Base-by-base conservation (phyloP, 2,888 invertebrate genomes). In the Pristionchus maxplancki region DNA sequence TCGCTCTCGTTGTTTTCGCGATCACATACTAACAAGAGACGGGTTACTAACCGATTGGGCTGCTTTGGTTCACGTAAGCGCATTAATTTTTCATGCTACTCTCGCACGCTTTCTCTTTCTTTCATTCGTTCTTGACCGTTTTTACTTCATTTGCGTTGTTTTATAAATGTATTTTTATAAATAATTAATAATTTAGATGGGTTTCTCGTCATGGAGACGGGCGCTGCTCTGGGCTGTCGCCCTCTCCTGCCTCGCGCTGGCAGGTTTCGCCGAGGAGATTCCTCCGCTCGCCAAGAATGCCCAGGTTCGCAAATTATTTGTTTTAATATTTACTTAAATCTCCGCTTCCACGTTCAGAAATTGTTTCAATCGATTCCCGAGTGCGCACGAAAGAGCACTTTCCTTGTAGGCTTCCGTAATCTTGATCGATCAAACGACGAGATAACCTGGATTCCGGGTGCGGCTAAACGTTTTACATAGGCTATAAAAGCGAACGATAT, bases 161-260 rank as follows among this genome's bases (percentile, higher is more conserved):
- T 78, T 40, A 44, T 40, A 24, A n/a, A 44, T 78, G 20, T 44
- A 48, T 44, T 44, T 78, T 78, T 28, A 78, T 48, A 28, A 5
- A 37, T 37, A 71, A 34, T 78, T 28, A n/a, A 28, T 24, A 2
- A 48, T 78, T 48, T 13, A 40, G 78, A 78, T 78, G 78, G 44
- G 78, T 48, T 78, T 78, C 78, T 78, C 78, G 44, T 40, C 78
- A 44, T 78, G 78, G 78, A 40, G 78, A 17, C 31, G 40, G 44
- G 44, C 78, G 78, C 40, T 78, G 40, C 78, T 78, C 78, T 78
- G 44, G 44, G n/a, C 78, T 44, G 44, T 48, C n/a, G 78, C 78
- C 44, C 78, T 78, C n/a, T 78, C 78, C 44, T 78, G 78, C 78
- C 78, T 78, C 48, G 44, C 44, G 15, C 78, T 78, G 78, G 78